Evolutionary conservation across 2,797 vertebrate species (phyloP).

Genomic region (Benthosema pterotum): DNA sequence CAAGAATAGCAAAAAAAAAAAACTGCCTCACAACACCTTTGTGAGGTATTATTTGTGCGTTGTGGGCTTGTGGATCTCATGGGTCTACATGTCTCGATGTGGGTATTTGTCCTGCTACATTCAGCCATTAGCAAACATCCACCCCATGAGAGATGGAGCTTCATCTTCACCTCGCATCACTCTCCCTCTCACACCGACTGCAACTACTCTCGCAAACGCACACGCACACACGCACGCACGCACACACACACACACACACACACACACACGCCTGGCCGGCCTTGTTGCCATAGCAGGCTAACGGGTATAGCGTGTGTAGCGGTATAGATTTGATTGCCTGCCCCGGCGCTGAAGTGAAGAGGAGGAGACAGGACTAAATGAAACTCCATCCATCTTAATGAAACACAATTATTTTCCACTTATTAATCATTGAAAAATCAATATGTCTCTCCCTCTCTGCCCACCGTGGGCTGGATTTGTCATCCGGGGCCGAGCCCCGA

Average conservation of each 20-base stretch:
- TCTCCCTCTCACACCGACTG: constrained; percentile 39
- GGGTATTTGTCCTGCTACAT: constrained; percentile 27
- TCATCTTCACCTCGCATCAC: constrained; percentile 61
- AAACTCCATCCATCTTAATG: constrained; percentile 99
- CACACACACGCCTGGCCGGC: constrained; percentile 66
- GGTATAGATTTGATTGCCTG: constrained; percentile 97
- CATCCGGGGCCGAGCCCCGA: constrained; percentile 90
- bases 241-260: constrained; percentile 15
- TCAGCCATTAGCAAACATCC: constrained; percentile 46
- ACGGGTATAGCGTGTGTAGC: constrained; percentile 79
- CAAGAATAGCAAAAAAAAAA: no score
- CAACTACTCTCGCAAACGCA: neutral
- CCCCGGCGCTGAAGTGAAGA: constrained; percentile 94
- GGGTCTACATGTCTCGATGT: no score
- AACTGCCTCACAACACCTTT: no score
- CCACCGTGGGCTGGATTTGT: constrained; percentile 95
- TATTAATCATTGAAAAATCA: constrained; percentile 99
- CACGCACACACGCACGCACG: neutral
- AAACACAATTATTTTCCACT: constrained; percentile 99
- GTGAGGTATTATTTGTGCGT: no score
- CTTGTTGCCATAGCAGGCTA: constrained; percentile 97
- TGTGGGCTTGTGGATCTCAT: no score
- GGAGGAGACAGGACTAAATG: constrained; percentile 97
- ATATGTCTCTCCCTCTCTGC: constrained; percentile 98
- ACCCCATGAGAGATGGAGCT: constrained; percentile 58